phyloP scores from a whole-genome alignment of 2,113 vertebrate species.

The Embiotoca jacksoni region DNA sequence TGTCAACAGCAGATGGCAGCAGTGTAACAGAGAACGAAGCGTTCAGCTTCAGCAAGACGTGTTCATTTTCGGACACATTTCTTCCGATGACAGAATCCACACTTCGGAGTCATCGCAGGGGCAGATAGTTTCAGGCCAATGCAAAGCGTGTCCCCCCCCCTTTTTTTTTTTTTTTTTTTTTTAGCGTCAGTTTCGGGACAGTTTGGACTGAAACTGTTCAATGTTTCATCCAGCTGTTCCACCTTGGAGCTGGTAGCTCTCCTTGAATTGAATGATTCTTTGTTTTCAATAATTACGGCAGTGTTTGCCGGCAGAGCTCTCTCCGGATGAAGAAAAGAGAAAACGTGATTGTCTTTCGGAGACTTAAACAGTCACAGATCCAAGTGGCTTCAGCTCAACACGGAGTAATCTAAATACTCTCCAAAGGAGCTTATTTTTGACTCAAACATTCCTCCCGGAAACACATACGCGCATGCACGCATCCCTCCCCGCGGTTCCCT shows the following conservation, averaged over 20 bases:
- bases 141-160: too few relatives aligned
- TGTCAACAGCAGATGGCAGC: conserved; percentile 68
- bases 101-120: neutral
- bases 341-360: conserved; percentile 34
- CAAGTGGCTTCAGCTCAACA: conserved; percentile 45
- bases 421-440: conserved; percentile 61
- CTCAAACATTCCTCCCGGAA: conserved; percentile 35
- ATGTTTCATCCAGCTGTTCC: neutral
- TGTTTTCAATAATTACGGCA: conserved; percentile 17
- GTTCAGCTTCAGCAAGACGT: conserved; percentile 28
- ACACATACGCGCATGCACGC: conserved; percentile 28
- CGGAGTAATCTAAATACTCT: conserved; percentile 50
- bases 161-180: too few relatives aligned
- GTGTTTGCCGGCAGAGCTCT: conserved; percentile 5
- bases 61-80: conserved; percentile 53
- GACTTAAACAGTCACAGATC: conserved; percentile 26
- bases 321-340: neutral
- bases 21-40: conserved; percentile 20
- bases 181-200: neutral
- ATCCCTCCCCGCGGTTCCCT: conserved; percentile 64
- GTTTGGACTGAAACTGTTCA: neutral
- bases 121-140: neutral
- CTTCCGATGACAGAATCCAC: conserved; percentile 34
- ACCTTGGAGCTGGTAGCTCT: neutral
- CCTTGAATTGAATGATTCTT: neutral